Base-by-base conservation (phyloP, 1,140 invertebrate species). In the Pogonomyrmex californicus region DNA sequence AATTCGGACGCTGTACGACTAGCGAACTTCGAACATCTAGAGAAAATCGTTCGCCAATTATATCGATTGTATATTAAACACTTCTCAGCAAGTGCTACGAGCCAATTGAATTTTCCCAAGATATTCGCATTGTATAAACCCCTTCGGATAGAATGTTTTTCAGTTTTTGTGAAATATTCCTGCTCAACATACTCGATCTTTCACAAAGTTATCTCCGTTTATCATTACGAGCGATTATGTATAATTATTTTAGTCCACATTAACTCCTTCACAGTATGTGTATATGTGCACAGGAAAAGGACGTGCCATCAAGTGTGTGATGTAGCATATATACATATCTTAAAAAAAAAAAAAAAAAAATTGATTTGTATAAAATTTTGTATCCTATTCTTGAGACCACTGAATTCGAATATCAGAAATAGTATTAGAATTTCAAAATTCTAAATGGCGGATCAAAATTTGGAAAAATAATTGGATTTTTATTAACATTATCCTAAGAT, bases 71-170 rank as follows among this genome's bases (percentile, higher is more conserved):
- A 71, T 36, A 63, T 36, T 44, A 58, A 75, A 58, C 41, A n/a
- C 7, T 51, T 17, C 38, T 9, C 49, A 68, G 33, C n/a, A 36
- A 6, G 38, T 14, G 30, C 54, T 14, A 12, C 12, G 33, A 41
- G 54, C 38, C 79, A 56, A n/a, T 65, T 77, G 47, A 87, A 82
- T 85, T 89, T 87, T 87, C 86, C 60, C 79, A 63, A n/a, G 62
- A 47, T 65, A 66, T 75, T 71, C 49, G 6, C 54, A 62, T 87
- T 54, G 66, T 56, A 65, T 85, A 71, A 87, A 79, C 38, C 9
- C 5, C 38, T 56, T 17, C 33, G 0, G 6, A 23, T 12, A 68
- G 4, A 17, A 56, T 36, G 36, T 33, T n/a, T 63, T 51, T 66
- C 76, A 54, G 75, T n/a, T 70, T 23, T 54, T 30, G n/a, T 14